These are phyloP conservation scores for Chaenogobius annularis DNA, from an alignment of 2,113 vertebrate species.

Conservation along the genomic window DNA sequence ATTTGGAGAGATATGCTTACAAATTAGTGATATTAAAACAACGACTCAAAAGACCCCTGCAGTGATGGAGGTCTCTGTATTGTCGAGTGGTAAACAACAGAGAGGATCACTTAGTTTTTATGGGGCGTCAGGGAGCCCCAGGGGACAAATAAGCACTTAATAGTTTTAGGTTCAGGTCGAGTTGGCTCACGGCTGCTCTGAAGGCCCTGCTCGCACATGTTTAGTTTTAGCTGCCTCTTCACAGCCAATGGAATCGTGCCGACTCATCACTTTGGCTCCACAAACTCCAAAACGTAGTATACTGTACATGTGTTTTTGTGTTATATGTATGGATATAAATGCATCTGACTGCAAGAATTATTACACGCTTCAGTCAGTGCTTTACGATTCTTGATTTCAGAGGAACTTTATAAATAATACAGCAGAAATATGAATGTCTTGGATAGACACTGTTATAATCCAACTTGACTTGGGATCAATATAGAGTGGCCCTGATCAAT, in stretches of 20 bases:
- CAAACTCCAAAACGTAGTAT: neutral
- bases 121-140: conserved; percentile 32
- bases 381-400: neutral
- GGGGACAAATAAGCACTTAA: conserved; percentile 55
- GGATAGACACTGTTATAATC: conserved; percentile 23
- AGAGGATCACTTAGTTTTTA: conserved; percentile 61
- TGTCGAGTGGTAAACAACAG: conserved; percentile 55
- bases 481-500: conserved; percentile 22
- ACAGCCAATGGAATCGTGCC: conserved; percentile 35
- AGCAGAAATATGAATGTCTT: neutral
- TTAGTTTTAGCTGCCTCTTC: conserved; percentile 29
- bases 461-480: conserved; percentile 44
- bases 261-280: conserved; percentile 27
- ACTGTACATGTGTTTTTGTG: neutral
- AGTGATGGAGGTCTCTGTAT: conserved; percentile 14
- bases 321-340: neutral
- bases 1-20: neutral
- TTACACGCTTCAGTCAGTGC: neutral
- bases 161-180: conserved; percentile 52
- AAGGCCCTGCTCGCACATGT: conserved; percentile 52
- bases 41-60: neutral
- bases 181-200: conserved; percentile 24
- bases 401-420: neutral
- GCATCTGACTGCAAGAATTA: neutral
- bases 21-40: neutral